Conservation (phyloP, 2,797 vertebrate species). For the Epinephelus malabaricus region DNA sequence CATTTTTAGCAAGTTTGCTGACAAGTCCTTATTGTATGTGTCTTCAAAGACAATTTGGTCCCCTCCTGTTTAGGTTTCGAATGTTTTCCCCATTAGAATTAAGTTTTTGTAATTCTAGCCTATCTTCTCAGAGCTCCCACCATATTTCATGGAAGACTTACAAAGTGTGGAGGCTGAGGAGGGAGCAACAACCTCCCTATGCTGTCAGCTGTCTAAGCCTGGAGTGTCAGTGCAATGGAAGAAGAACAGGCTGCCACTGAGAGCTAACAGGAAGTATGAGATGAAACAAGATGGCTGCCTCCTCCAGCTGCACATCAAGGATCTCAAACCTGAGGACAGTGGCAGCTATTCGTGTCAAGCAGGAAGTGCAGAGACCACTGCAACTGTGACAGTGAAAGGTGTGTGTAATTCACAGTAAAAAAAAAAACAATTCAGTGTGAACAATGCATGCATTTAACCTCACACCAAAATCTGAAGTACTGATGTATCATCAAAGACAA, state of each 20-base stretch:
- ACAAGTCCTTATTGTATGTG: neutral
- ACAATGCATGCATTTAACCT: neutral
- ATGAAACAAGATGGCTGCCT: conserved; percentile 84
- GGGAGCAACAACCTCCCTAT: conserved; percentile 79
- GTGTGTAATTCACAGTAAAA: neutral
- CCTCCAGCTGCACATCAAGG: conserved; percentile 86
- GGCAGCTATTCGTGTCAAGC: conserved; percentile 88
- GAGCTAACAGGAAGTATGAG: conserved; percentile 84
- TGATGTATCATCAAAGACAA: neutral
- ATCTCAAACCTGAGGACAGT: conserved; percentile 87
- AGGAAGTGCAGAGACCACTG: conserved; percentile 67
- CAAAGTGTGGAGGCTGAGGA: conserved; percentile 84
- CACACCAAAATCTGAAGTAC: neutral
- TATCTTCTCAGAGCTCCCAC: conserved; percentile 60
- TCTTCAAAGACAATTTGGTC: neutral
- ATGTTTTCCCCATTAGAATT: too few species aligned
- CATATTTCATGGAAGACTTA: conserved; percentile 86
- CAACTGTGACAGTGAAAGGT: conserved; percentile 73
- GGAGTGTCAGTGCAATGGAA: conserved; percentile 84
- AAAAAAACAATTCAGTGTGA: neutral
- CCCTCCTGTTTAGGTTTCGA: neutral
- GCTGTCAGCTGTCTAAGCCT: conserved; percentile 87
- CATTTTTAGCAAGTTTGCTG: neutral
- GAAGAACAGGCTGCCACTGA: conserved; percentile 86
- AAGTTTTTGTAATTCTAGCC: neutral